Evolutionary conservation across 2,113 vertebrate species (phyloP).

Genomic region (Pangasianodon gigas): DNA sequence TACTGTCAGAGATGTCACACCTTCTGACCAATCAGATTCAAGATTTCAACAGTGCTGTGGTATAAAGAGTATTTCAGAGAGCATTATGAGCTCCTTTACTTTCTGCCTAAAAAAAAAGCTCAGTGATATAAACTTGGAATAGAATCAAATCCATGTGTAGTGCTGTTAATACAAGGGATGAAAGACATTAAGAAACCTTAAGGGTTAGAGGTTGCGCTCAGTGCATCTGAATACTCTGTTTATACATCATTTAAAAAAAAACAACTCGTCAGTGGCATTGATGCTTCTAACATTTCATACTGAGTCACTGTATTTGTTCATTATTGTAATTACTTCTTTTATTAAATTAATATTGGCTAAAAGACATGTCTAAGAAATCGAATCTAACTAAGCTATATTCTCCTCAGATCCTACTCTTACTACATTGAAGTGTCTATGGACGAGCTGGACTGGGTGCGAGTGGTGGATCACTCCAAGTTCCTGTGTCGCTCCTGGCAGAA

Average conservation of each 20-base stretch:
- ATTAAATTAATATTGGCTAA: not conserved
- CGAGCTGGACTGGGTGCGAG: conserved; percentile 95
- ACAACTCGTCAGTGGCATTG: too few relatives aligned
- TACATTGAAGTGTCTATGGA: conserved; percentile 99
- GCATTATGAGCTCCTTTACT: too few relatives aligned
- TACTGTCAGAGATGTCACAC: too few relatives aligned
- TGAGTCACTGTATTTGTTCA: not conserved
- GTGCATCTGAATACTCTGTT: too few relatives aligned
- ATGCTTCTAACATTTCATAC: not conserved
- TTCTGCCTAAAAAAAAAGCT: too few relatives aligned
- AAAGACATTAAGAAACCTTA: too few relatives aligned
- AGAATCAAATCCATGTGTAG: too few relatives aligned
- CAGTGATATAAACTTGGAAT: too few relatives aligned
- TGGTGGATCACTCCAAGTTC: conserved; percentile 91
- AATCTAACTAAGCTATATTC: not conserved
- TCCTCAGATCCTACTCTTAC: conserved; percentile 91
- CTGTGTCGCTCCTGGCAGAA: conserved; percentile 98
- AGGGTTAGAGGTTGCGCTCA: too few relatives aligned
- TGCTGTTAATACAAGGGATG: too few relatives aligned
- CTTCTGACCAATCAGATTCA: not conserved
- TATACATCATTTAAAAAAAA: too few relatives aligned
- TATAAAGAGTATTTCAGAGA: too few relatives aligned
- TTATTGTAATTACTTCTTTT: not conserved
- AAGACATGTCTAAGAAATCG: not conserved
- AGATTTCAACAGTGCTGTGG: not conserved